Evolutionary conservation across 2,888 invertebrate genomes (phyloP), one percentile per base, ranked within the genome.

Genomic region (Nymphalis c-album): DNA sequence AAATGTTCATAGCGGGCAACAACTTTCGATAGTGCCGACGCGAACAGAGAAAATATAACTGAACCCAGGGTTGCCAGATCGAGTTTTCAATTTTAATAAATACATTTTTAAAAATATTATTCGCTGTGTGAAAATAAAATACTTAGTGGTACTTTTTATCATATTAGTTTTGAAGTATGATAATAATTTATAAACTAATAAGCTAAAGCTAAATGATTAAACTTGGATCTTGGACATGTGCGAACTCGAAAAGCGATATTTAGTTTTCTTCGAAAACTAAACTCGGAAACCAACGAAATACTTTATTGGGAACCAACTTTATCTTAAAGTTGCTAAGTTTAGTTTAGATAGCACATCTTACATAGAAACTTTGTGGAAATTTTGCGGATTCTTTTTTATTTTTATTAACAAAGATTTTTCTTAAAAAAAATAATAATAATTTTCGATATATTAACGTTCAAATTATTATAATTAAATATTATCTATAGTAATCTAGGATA

Each of bases 1-100:
- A 68, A 69, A 71, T 65, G 65, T 66, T 68, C 68, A 64, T 68
- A 67, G 40, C 69, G 22, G 57, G 51, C 50, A 46, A 59, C 47
- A 64, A 70, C 61, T 67, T 62, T 58, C 47, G 67, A 46, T 64
- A 67, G 53, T 22, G 67, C 70, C 61, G 67, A 64, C 51, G 59
- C 51, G 48, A 35, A n/a, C 8, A 31, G 18, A 18, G 57, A 47
- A 55, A 61, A 22, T 40, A 40, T n/a, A 40, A 22, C 53, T 31
- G 4, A 61, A 46, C n/a, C 45, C 8, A 61, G 55, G 48, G 60
- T 40, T 65, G 65, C 20, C 47, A 47, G 22, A 55, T 61, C 40
- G 18, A 18, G 20, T 13, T 31, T 13, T 40, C 13, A 59, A 40
- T 45, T n/a, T 18, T 18, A 22, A 59, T 45, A 13, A 59, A 18